Base-by-base conservation (phyloP, 2,797 vertebrate genomes). In the Rhinella marina region DNA sequence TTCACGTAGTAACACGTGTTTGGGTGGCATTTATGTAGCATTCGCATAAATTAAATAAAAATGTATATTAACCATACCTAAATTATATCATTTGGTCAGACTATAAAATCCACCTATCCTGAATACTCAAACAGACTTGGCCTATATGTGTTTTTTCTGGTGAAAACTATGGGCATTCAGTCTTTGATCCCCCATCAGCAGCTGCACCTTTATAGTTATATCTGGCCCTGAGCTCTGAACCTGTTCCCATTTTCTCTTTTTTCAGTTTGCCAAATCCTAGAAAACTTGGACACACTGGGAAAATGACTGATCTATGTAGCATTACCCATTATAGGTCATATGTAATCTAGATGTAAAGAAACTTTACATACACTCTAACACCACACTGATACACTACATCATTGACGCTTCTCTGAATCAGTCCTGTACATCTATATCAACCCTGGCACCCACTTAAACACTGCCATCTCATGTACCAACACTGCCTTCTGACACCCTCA, bases 401-500 rank as follows among this genome's bases (percentile, higher is more conserved):
- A 81, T 32, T 81, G 79, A 57, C 29, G 13, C 4, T 62, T 81
- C 29, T 80, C 29, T 14, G 25, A 27, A 79, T 59, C 25, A 27
- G 10, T 25, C 41, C 23, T 16, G 64, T 81, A 29, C 27, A 16
- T 62, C n/a, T 17, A 48, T 32, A 52, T 50, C 32, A 76, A 1
- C 27, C 56, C 17, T 27, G 41, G n/a, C 70, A 76, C 8, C 54
- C 13, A 73, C 56, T 48, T 48, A 6, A 27, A 59, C 25, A 82
- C 41, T 77, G 19, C 86, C 80, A 76, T 66, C 32, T 77, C 68
- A 70, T 59, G 79, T 72, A 64, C 86, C 57, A 70, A 82, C 86
- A 87, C 79, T 87, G 78, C 86, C 78, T 82, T 81, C 19, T 83
- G 73, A 76, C 62, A 76, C 81, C n/a, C 61, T 84, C 87, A 70